Evolutionary conservation across 2,888 invertebrate species (phyloP).

Genomic region (Caenorhabditis angaria): DNA sequence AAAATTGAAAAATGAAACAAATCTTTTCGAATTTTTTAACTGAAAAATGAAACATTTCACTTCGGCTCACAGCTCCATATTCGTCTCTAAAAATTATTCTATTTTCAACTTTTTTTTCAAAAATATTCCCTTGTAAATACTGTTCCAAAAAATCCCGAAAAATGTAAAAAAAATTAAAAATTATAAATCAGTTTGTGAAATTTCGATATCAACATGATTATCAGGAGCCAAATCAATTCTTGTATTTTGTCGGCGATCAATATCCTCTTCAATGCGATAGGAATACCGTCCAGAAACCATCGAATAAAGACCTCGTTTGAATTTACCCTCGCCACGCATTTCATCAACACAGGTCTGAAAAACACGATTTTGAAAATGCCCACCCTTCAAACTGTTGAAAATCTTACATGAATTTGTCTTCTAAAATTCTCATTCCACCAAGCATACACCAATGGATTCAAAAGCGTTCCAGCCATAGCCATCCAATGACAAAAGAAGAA

Average conservation of each 20-base stretch:
- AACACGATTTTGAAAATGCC: background rate
- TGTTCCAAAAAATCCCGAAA: too few species aligned
- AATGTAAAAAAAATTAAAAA: background rate
- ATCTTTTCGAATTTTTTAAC: too few species aligned
- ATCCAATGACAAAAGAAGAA: conserved; percentile 88
- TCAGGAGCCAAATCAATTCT: conserved; percentile 31
- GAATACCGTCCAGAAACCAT: conserved; percentile 42
- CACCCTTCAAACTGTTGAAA: background rate
- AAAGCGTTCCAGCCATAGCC: conserved; percentile 92
- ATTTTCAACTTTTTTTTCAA: too few species aligned
- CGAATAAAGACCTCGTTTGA: conserved; percentile 38
- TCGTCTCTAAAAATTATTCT: too few species aligned
- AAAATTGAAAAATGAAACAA: too few species aligned
- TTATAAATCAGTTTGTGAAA: conserved; percentile 30
- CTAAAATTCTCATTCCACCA: conserved; percentile 63
- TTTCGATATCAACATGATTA: conserved; percentile 30
- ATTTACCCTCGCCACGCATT: conserved; percentile 37
- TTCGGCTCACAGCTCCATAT: too few species aligned
- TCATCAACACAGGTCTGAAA: conserved; percentile 36
- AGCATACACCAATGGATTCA: conserved; percentile 80
- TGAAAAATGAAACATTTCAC: too few species aligned
- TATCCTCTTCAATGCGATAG: conserved; percentile 14
- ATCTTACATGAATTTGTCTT: conserved; percentile 52
- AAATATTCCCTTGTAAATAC: too few species aligned
- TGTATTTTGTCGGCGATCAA: conserved; percentile 16